A percentile compares a stretch with the other conserved stretches of the same genome.
phyloP scores from a whole-genome alignment of 2,113 vertebrate species.

The Calidris pugnax region DNA sequence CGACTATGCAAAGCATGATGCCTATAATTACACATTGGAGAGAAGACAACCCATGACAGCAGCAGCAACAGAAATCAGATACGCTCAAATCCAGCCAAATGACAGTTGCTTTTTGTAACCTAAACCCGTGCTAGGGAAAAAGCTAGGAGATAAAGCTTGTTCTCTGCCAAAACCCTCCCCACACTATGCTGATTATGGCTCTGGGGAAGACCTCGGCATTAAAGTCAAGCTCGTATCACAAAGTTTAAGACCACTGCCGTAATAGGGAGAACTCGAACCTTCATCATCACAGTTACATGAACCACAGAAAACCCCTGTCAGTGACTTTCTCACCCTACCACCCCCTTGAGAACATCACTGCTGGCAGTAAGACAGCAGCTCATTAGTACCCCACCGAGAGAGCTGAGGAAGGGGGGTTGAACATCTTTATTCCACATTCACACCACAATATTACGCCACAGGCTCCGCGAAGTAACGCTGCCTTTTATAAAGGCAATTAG shows the following conservation, averaged over 20 bases:
- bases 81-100: background rate
- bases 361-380: background rate
- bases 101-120: background rate
- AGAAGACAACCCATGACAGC: background rate
- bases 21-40: background rate
- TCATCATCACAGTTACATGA: background rate
- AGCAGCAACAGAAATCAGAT: background rate
- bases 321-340: background rate
- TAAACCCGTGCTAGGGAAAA: background rate
- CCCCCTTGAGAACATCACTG: background rate
- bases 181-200: background rate
- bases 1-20: background rate
- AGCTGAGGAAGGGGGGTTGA: rapidly evolving
- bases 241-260: background rate
- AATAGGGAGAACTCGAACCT: background rate
- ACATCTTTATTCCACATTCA: background rate
- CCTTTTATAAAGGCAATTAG: background rate
- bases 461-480: background rate
- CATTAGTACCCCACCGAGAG: rapidly evolving
- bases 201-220: background rate
- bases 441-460: background rate
- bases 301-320: background rate
- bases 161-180: background rate
- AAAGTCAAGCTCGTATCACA: background rate
- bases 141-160: background rate